Conservation (phyloP, 2,113 vertebrate species). For the Spizaetus ornatus region DNA sequence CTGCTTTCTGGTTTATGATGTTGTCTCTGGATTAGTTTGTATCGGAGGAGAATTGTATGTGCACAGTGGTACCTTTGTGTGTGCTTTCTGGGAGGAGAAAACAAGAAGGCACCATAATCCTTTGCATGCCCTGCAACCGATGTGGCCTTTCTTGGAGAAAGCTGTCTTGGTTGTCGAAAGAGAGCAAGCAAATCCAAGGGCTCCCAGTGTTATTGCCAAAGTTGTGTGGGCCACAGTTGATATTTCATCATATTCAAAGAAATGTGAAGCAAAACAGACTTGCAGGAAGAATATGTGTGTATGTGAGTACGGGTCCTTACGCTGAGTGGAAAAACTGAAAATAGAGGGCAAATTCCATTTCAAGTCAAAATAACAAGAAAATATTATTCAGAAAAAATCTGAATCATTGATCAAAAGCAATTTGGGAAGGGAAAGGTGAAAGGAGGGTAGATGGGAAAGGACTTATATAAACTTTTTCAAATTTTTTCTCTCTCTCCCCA, state of each 20-base stretch:
- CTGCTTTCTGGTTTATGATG: neutral
- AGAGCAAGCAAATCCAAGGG: neutral
- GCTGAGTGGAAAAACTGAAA: neutral
- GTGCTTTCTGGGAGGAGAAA: neutral
- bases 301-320: neutral
- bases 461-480: neutral
- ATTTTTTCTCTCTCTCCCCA: neutral
- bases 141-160: neutral
- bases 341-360: neutral
- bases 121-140: neutral
- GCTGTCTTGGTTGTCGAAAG: neutral
- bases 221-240: neutral
- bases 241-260: neutral
- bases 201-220: neutral
- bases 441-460: neutral
- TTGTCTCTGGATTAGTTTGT: neutral
- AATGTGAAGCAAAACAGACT: neutral
- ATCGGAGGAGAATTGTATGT: neutral
- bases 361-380: neutral
- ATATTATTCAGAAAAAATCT: neutral
- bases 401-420: neutral
- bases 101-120: neutral
- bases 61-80: neutral
- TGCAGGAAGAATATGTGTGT: neutral
- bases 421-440: neutral